phyloP scores from a whole-genome alignment of 2,888 invertebrate genomes.

The Leptopilina drosophilae region DNA sequence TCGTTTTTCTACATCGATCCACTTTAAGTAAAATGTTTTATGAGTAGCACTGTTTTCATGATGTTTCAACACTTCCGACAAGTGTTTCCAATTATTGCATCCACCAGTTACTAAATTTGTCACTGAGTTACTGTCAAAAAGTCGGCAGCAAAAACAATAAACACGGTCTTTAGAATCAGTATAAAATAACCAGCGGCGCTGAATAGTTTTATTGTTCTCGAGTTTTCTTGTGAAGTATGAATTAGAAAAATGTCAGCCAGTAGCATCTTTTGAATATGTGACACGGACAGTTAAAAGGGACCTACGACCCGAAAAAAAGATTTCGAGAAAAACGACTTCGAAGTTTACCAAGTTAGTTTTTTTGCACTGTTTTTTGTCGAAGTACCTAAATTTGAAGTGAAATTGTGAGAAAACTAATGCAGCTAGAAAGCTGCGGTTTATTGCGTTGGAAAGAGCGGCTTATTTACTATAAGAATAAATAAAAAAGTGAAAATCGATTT shows the following conservation, averaged over 20 bases:
- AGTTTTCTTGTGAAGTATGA: neutral
- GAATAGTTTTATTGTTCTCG: slow-evolving; percentile 8
- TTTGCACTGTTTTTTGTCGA: too few species aligned
- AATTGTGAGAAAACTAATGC: too few species aligned
- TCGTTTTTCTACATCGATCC: neutral
- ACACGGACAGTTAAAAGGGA: too few species aligned
- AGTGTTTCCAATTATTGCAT: slow-evolving; percentile 31
- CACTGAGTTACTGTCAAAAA: slow-evolving; percentile 3
- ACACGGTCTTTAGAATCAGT: slow-evolving; percentile 16
- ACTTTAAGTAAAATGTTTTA: neutral
- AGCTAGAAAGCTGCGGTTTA: too few species aligned
- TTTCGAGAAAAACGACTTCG: too few species aligned
- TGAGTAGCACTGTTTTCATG: slow-evolving; percentile 15
- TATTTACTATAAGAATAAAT: too few species aligned
- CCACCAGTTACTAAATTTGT: neutral
- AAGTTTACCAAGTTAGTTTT: too few species aligned
- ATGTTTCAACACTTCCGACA: slow-evolving; percentile 11
- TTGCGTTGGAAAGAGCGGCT: too few species aligned
- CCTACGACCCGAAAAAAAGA: too few species aligned
- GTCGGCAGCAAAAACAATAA: slow-evolving; percentile 24
- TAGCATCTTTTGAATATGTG: slow-evolving; percentile 24
- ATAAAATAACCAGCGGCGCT: slow-evolving; percentile 29
- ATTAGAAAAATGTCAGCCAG: slow-evolving; percentile 25
- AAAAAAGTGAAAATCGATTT: too few species aligned
- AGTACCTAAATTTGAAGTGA: too few species aligned